Percentiles rank a stretch among this genome's conserved stretches.
Conservation (phyloP, 2,888 invertebrate genomes). For the Drosophila yooni region DNA sequence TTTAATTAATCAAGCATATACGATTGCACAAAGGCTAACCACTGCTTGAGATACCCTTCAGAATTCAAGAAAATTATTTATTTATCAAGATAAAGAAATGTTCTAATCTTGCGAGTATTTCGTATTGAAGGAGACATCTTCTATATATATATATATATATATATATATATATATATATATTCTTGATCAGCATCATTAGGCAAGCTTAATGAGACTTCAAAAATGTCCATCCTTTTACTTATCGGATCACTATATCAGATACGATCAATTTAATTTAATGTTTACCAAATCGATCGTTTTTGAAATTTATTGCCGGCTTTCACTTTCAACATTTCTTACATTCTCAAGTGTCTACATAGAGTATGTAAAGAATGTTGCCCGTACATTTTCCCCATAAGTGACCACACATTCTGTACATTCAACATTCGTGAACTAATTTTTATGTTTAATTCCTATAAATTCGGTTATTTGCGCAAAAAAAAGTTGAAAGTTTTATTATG, state of each 20-base stretch:
- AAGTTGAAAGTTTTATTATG: background rate
- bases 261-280: too few species aligned
- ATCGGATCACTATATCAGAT: background rate
- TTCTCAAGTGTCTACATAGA: background rate
- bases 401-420: background rate
- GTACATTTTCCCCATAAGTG: background rate
- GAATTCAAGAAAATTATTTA: background rate
- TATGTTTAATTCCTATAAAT: background rate
- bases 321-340: background rate
- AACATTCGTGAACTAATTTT: background rate
- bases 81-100: background rate
- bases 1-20: conserved; percentile 50
- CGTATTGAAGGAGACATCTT: background rate
- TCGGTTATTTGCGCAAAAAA: background rate
- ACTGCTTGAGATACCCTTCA: conserved; percentile 27
- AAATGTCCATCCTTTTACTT: background rate
- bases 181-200: background rate
- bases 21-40: background rate
- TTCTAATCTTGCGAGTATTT: background rate
- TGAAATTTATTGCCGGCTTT: background rate
- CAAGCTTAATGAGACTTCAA: too few species aligned
- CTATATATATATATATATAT: background rate
- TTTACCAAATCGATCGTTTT: background rate
- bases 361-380: background rate
- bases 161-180: background rate